Conservation (phyloP, 2,113 vertebrate species). For the Seriola rivoliana region DNA sequence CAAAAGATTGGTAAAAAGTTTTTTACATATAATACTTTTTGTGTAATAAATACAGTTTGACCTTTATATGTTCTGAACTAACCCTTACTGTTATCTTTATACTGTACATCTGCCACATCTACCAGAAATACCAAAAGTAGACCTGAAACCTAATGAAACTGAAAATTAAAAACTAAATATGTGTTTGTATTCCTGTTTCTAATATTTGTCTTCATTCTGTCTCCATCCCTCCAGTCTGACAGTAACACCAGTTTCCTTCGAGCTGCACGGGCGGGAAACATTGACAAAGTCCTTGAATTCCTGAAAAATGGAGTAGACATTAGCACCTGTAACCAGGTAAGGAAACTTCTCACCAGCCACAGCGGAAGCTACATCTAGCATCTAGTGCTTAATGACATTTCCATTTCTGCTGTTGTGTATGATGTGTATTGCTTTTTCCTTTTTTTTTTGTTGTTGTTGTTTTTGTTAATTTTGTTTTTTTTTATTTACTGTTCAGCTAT, state of each 20-base stretch:
- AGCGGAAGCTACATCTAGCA: not conserved
- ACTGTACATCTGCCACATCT: not conserved
- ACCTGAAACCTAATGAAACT: not conserved
- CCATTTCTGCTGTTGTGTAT: not conserved
- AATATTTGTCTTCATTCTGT: conserved; percentile 19
- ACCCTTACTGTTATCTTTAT: not conserved
- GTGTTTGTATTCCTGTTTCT: conserved; percentile 3
- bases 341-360: not conserved
- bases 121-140: not conserved
- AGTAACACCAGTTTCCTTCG: conserved; percentile 98
- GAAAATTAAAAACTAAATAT: not conserved
- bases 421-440: not conserved
- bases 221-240: conserved; percentile 89
- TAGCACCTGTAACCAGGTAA: conserved; percentile 97
- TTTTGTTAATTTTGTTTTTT: not conserved
- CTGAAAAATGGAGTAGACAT: conserved; percentile 96
- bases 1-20: too few relatives aligned
- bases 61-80: not conserved
- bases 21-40: too few relatives aligned
- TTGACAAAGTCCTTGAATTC: conserved; percentile 97
- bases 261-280: conserved; percentile 94
- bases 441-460: not conserved
- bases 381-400: not conserved
- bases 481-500: not conserved
- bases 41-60: too few relatives aligned